Conservation (phyloP, 1,140 invertebrate genomes). For the Trypoxylus dichotomus region DNA sequence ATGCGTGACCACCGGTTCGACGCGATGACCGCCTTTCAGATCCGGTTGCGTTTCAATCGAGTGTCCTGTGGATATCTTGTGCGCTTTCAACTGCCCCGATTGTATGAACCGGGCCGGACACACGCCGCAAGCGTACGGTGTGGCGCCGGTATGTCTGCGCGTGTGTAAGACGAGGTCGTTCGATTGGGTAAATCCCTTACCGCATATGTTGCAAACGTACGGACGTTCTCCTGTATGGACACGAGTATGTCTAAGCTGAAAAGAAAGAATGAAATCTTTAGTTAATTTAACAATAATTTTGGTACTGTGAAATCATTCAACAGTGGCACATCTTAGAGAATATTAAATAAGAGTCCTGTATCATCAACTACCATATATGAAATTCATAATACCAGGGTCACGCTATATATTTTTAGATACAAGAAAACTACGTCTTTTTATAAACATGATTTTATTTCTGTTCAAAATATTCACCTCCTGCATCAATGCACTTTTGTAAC, state of each 20-base stretch:
- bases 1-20: slow-evolving; percentile 49
- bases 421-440: too few species aligned
- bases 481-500: too few species aligned
- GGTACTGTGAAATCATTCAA: not conserved
- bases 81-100: slow-evolving; percentile 51
- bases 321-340: too few species aligned
- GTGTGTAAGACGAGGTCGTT: slow-evolving; percentile 55
- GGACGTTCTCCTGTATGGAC: slow-evolving; percentile 57
- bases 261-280: slow-evolving; percentile 16
- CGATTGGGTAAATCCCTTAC: slow-evolving; percentile 54
- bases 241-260: slow-evolving; percentile 50
- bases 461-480: too few species aligned
- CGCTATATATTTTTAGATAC: too few species aligned
- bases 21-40: slow-evolving; percentile 51
- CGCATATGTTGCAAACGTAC: slow-evolving; percentile 55
- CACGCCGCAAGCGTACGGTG: slow-evolving; percentile 51
- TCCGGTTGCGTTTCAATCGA: slow-evolving; percentile 52
- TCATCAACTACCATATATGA: too few species aligned
- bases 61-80: slow-evolving; percentile 49
- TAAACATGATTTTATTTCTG: too few species aligned
- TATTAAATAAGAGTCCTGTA: too few species aligned
- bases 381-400: too few species aligned
- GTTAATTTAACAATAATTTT: not conserved
- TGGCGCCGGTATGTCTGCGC: slow-evolving; percentile 51
- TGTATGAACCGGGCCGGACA: slow-evolving; percentile 53